Evolutionary conservation across 2,113 vertebrate genomes (phyloP), one percentile per base, ranked within the genome.

Genomic region (Vidua chalybeata): DNA sequence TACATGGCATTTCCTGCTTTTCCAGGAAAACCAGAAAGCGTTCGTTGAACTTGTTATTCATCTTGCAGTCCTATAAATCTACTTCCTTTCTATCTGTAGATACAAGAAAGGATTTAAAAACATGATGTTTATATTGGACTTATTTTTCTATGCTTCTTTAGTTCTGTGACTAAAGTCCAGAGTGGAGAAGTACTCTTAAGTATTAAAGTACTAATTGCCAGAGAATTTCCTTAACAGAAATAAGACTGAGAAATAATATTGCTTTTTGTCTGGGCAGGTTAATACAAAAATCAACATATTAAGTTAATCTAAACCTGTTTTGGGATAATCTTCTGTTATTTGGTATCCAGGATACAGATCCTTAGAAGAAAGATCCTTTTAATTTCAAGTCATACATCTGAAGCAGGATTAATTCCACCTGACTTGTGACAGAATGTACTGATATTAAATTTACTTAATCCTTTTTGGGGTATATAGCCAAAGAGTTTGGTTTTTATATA

Each of bases 341-440:
- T 67, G 33, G 59, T 95, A 63, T 74, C 85, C 39, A 80, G 83
- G 72, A 74, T 77, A 92, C 68, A 43, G 30, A 74, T 74, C 30
- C 33, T 43, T 74, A 59, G 20, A 11, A 84, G 83, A 90, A 93
- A 88, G 14, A 48, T 86, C 72, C 10, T 49, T 94, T 61, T 83
- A 55, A 75, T 87, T 77, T 79, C 9, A 41, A 73, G 5, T 58
- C 72, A 35, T 58, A 62, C 9, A 49, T 61, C 22, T 55, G 18
- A 59, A 67, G 58, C 22, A 61, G 54, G 46, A 66, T 74, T 87
- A 77, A 68, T 84, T 82, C 66, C 14, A 68, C 74, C 35, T 75
- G 39, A 33, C 31, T 86, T 76, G 14, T 66, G 35, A 41, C 5
- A 49, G 48, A 85, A 82, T 16, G 21, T 68, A 52, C 13, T 49